These are phyloP conservation scores for Sus cebifrons DNA, from an alignment of 2,797 vertebrate genomes.

Conservation along the genomic window DNA sequence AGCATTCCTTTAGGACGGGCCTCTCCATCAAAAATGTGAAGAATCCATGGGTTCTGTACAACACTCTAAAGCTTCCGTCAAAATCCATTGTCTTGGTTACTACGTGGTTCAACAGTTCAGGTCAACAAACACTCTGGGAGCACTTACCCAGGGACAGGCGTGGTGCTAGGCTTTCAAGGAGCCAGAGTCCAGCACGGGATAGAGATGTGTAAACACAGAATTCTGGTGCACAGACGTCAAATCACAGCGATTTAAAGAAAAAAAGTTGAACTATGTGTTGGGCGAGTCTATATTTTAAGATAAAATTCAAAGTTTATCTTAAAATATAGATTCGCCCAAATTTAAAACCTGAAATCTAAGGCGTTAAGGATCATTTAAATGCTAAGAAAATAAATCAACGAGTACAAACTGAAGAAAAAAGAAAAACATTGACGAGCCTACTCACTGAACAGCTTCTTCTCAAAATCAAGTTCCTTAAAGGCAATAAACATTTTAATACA, in stretches of 20 bases:
- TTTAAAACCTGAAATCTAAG: slow-evolving; percentile 55
- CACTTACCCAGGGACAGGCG: background rate
- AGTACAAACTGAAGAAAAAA: background rate
- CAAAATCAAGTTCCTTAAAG: slow-evolving; percentile 61
- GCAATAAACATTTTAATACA: background rate
- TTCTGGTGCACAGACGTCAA: slow-evolving; percentile 24
- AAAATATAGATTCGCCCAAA: background rate
- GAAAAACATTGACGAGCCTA: background rate
- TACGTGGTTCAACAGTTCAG: slow-evolving; percentile 23
- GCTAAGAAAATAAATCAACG: slow-evolving; percentile 1
- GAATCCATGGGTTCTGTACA: background rate
- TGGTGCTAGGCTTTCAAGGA: background rate
- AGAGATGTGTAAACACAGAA: background rate
- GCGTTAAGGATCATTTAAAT: slow-evolving; percentile 51
- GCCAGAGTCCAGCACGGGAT: background rate
- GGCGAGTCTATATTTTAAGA: slow-evolving; percentile 32
- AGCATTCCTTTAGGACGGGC: background rate
- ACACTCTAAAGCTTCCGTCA: background rate
- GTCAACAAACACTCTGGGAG: background rate
- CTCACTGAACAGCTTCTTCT: slow-evolving; percentile 4
- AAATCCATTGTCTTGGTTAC: slow-evolving; percentile 32
- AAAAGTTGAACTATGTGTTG: background rate
- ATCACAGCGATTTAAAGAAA: background rate
- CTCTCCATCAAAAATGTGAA: background rate
- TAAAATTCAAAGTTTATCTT: slow-evolving; percentile 15